Percentiles rank a stretch among this genome's conserved stretches.
phyloP scores from a whole-genome alignment of 2,797 vertebrate genomes.

The Triplophysa bombifrons region DNA sequence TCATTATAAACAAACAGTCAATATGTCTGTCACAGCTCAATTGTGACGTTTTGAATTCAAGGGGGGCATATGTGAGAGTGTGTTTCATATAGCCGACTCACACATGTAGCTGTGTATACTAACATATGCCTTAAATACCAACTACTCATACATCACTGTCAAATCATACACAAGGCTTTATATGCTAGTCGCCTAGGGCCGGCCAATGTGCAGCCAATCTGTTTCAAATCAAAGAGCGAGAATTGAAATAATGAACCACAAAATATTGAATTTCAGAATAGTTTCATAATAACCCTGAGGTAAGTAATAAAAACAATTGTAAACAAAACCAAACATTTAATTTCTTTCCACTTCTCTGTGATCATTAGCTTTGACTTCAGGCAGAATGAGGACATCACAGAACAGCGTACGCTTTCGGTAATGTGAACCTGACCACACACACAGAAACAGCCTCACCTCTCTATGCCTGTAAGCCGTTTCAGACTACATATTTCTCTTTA shows the following conservation, averaged over 20 bases:
- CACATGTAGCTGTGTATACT: constrained; percentile 39
- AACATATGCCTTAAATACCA: constrained; percentile 36
- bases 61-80: constrained; percentile 15
- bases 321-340: constrained; percentile 27
- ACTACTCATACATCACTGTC: constrained; percentile 53
- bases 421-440: constrained; percentile 3
- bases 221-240: constrained; percentile 38
- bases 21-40: constrained; percentile 22
- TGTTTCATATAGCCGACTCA: constrained; percentile 32
- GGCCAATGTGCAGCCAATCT: constrained; percentile 26
- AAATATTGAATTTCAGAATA: constrained; percentile 16
- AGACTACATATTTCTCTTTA: constrained; percentile 4
- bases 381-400: neutral
- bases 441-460: no score
- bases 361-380: neutral
- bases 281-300: constrained; percentile 12
- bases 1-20: constrained; percentile 4
- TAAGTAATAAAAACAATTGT: constrained; percentile 10
- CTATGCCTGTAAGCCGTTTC: neutral
- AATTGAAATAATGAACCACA: constrained; percentile 24
- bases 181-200: constrained; percentile 26
- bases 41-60: constrained; percentile 28
- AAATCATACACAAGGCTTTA: constrained; percentile 30
- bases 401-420: neutral
- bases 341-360: neutral